Evolutionary conservation across 1,140 invertebrate genomes (phyloP).

Genomic region (Stratiolaelaps scimitus): DNA sequence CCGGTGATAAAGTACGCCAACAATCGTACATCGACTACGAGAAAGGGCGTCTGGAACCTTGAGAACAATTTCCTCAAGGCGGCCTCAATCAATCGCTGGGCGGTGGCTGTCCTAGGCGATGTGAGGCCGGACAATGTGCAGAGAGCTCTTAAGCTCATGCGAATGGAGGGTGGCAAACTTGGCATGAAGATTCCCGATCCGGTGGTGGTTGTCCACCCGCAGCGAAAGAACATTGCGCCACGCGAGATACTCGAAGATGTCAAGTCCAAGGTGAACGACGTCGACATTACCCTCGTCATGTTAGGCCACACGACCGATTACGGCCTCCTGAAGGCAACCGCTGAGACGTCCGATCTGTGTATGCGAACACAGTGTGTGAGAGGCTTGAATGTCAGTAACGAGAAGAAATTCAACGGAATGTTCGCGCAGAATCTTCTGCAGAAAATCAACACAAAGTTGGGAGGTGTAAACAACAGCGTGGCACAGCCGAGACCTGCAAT

Average conservation of each 20-base stretch:
- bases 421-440: conserved; percentile 7
- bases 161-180: not conserved
- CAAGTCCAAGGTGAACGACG: not conserved
- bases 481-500: not conserved
- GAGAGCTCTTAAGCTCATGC: not conserved
- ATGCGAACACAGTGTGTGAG: conserved; percentile 71
- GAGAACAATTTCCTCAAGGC: not conserved
- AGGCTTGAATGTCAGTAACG: conserved; percentile 33
- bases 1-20: conserved; percentile 32
- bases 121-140: not conserved
- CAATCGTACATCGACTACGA: conserved; percentile 20
- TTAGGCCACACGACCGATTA: conserved; percentile 42
- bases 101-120: not conserved
- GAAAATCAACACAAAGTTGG: conserved; percentile 13
- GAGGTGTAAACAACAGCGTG: conserved; percentile 1
- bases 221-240: not conserved
- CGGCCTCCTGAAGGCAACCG: conserved; percentile 54
- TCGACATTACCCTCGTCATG: conserved; percentile 1
- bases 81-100: not conserved
- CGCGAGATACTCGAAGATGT: not conserved
- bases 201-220: not conserved
- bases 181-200: conserved; percentile 5
- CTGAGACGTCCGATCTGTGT: conserved; percentile 55
- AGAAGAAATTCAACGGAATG: conserved; percentile 5
- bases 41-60: not conserved